Conservation (phyloP, 1,140 invertebrate genomes). For the Chionoecetes opilio region DNA sequence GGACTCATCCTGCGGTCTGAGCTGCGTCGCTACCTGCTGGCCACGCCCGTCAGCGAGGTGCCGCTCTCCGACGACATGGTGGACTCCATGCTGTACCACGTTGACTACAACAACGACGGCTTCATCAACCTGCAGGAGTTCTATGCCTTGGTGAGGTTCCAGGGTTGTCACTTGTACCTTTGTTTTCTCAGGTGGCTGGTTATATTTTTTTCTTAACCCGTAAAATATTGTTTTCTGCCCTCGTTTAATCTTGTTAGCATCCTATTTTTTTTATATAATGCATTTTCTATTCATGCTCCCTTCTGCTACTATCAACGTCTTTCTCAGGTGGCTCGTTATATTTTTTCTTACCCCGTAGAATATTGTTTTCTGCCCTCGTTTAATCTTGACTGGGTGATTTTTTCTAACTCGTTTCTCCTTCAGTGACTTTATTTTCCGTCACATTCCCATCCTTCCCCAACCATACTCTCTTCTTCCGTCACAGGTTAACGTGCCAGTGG, state of each 20-base stretch:
- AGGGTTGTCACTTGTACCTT: background rate
- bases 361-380: no score
- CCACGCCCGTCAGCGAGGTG: conserved; percentile 74
- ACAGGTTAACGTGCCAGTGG: conserved; percentile 80
- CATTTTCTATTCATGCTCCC: no score
- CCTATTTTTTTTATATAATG: no score
- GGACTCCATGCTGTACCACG: conserved; percentile 77
- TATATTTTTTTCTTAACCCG: no score
- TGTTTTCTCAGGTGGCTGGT: background rate
- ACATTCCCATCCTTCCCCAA: no score
- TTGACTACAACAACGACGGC: conserved; percentile 80
- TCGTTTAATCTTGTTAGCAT: background rate
- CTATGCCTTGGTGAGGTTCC: conserved; percentile 79
- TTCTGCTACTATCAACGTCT: no score
- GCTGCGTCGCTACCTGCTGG: conserved; percentile 72
- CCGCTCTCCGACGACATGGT: conserved; percentile 78
- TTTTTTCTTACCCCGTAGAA: no score
- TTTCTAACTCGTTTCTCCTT: no score
- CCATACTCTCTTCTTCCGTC: background rate
- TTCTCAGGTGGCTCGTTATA: no score
- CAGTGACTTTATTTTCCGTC: no score
- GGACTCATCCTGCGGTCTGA: conserved; percentile 76
- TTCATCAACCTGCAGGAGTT: conserved; percentile 80
- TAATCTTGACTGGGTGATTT: no score
- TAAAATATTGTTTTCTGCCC: background rate